Base-by-base conservation (phyloP, 2,888 invertebrate genomes). In the Mimumesa dahlbomi region DNA sequence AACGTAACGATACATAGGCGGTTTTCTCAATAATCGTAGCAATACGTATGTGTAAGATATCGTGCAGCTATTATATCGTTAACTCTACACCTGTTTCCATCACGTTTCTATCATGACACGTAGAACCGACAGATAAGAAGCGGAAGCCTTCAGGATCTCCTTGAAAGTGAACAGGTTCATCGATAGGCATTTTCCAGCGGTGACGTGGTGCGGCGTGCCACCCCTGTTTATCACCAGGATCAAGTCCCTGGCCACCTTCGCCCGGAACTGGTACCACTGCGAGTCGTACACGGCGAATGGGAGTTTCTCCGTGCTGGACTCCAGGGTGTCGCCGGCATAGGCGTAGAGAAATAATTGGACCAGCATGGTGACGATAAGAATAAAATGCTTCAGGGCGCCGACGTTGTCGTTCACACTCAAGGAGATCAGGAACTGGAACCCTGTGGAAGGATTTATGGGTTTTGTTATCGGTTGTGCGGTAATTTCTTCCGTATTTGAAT, bases 151-250 rank as follows among this genome's bases (percentile, higher is more conserved):
- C 0, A 84, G 16, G 31, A 84, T 85, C 25, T 84, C 84, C 66
- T 82, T 85, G 40, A 82, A 85, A 1, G 83, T 82, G 54, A 75
- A 63, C 3, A 83, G 58, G n/a, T 84, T 85, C 84, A 85, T 84
- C 9, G 65, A 61, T 31, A 81, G 52, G 38, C 84, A 85, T 65
- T 83, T 83, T 4, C 85, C 85, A 0, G 85, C 85, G 0, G 85
- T 82, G 2, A 84, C 66, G n/a, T 66, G 75, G 36, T 78, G 77
- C 9, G 82, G 73, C 3, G 71, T 68, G 16, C 66, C 57, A 7
- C 68, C 85, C 3, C 70, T 77, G 34, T 73, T 43, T 53, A 85
- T 83, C 2, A 84, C 69, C 29, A 85, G 67, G 18, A 50, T 29
- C 25, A 85, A 29, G 7, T 82, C 71, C 21, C 61, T 81, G 6